These are phyloP conservation scores for Heliothis virescens DNA, from an alignment of 1,140 invertebrate species.

Conservation along the genomic window DNA sequence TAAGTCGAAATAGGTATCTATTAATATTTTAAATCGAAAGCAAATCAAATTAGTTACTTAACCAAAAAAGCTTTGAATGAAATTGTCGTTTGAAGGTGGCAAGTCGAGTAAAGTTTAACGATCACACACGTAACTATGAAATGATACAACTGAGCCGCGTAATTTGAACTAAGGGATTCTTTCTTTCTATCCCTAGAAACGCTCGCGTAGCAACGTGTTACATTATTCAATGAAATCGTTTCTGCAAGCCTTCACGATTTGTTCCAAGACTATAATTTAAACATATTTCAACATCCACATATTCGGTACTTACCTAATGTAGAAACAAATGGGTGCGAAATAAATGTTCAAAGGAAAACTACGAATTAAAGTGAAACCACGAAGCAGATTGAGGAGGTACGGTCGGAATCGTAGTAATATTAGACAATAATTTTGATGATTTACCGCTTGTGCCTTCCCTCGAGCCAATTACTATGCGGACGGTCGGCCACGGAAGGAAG, in stretches of 20 bases:
- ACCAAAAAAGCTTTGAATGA: constrained; percentile 40
- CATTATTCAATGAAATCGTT: constrained; percentile 31
- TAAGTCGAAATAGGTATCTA: constrained; percentile 46
- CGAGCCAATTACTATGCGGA: constrained; percentile 80
- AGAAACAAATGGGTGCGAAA: constrained; percentile 54
- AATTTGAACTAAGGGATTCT: too few relatives aligned
- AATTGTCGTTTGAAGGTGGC: constrained; percentile 21
- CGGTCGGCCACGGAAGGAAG: constrained; percentile 79
- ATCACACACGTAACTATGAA: too few relatives aligned
- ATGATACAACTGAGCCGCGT: too few relatives aligned
- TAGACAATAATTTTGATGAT: constrained; percentile 84
- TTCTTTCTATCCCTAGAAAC: background rate
- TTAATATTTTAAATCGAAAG: constrained; percentile 34
- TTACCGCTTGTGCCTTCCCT: constrained; percentile 72
- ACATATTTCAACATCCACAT: constrained; percentile 7
- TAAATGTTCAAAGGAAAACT: constrained; percentile 73
- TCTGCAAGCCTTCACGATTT: constrained; percentile 23
- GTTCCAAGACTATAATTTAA: constrained; percentile 12
- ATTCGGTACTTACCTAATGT: constrained; percentile 17
- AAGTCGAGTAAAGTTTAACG: too few relatives aligned
- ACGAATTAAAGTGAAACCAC: constrained; percentile 75
- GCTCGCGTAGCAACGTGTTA: constrained; percentile 7
- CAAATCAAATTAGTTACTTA: constrained; percentile 38
- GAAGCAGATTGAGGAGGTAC: constrained; percentile 75
- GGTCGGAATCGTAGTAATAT: constrained; percentile 76